phyloP scores from a whole-genome alignment of 1,140 invertebrate genomes.

The Sarcophaga bullata region DNA sequence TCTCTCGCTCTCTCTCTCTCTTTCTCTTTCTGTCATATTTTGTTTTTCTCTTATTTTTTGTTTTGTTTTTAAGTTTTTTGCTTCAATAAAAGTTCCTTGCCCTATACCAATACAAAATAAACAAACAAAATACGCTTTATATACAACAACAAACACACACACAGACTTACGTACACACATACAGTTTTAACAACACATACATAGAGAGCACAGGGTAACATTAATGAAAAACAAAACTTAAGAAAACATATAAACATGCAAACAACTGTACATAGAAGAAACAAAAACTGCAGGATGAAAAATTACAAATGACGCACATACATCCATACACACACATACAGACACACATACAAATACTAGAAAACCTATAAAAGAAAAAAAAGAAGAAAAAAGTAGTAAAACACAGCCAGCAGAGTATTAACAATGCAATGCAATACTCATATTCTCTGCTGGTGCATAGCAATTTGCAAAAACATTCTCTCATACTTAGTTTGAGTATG shows the following conservation, averaged over 20 bases:
- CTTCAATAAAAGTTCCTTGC: constrained; percentile 13
- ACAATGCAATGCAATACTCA: not conserved
- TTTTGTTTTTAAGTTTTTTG: not conserved
- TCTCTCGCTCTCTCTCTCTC: no score
- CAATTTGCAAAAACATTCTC: no score
- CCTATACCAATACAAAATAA: constrained; percentile 14
- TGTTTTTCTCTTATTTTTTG: not conserved
- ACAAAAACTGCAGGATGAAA: not conserved
- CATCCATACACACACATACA: no score
- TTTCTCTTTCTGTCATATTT: no score
- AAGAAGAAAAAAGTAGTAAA: not conserved
- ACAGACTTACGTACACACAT: not conserved
- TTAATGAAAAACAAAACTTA: constrained; percentile 4
- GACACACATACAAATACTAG: no score
- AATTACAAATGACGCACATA: no score
- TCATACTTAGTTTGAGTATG: no score
- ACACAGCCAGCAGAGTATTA: not conserved
- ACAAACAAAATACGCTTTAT: not conserved
- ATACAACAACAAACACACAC: not conserved
- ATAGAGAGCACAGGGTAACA: not conserved
- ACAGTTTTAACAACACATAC: not conserved
- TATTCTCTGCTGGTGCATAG: not conserved
- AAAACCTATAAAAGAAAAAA: not conserved
- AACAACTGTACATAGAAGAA: not conserved
- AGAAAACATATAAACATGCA: not conserved